These are phyloP conservation scores for Lutraria rhynchaena DNA, from an alignment of 1,140 invertebrate species.

Conservation along the genomic window DNA sequence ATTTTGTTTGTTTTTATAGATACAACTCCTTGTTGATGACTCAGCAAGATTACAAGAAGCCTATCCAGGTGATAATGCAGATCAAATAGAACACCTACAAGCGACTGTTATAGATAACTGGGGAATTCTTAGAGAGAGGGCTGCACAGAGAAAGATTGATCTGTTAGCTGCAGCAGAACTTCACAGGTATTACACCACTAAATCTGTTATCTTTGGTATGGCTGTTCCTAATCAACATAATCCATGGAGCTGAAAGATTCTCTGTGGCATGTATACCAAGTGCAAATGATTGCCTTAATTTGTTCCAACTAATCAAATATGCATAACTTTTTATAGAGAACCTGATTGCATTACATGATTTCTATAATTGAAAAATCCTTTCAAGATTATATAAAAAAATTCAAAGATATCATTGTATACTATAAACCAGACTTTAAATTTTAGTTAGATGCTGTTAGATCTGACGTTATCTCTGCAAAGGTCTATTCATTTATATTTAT, in stretches of 20 bases:
- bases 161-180: conserved; percentile 94
- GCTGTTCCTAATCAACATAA: too few species aligned
- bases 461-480: too few species aligned
- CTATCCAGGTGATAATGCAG: conserved; percentile 96
- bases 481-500: too few species aligned
- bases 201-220: too few species aligned
- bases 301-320: not conserved
- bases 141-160: conserved; percentile 89
- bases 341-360: too few species aligned
- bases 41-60: conserved; percentile 91
- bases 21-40: conserved; percentile 93
- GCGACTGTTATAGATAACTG: conserved; percentile 93
- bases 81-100: conserved; percentile 93
- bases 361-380: too few species aligned
- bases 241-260: not conserved
- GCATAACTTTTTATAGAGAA: not conserved
- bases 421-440: too few species aligned
- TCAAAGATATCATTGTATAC: too few species aligned
- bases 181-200: conserved; percentile 90
- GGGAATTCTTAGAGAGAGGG: conserved; percentile 92
- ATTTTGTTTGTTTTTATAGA: conserved; percentile 70
- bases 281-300: too few species aligned
- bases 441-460: too few species aligned
- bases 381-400: too few species aligned
- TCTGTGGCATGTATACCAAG: not conserved